Evolutionary conservation across 2,888 invertebrate species (phyloP).

Genomic region (Ceriagrion tenellum): DNA sequence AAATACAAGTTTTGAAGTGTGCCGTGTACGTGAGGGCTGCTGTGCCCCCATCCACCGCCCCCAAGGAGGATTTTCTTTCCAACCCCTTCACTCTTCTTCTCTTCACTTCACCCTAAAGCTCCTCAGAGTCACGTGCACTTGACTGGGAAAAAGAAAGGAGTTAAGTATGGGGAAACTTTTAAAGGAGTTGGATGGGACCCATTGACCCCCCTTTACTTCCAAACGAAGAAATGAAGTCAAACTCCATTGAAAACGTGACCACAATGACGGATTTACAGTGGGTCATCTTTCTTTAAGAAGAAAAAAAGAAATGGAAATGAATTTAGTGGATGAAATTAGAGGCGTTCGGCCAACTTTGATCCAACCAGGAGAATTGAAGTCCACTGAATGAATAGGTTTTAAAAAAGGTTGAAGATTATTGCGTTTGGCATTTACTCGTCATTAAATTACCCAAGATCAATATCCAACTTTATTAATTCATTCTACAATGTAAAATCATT

Average conservation of each 20-base stretch:
- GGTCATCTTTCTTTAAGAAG: background rate
- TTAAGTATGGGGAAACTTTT: background rate
- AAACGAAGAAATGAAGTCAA: background rate
- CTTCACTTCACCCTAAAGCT: background rate
- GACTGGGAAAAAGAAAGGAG: background rate
- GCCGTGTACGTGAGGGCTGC: background rate
- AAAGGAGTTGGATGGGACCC: background rate
- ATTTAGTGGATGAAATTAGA: background rate
- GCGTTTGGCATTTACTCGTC: too few relatives aligned
- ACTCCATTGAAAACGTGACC: constrained; percentile 22
- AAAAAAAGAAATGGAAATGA: background rate
- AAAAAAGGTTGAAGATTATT: too few relatives aligned
- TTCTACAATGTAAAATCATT: too few relatives aligned
- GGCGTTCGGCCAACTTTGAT: too few relatives aligned
- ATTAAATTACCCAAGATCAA: too few relatives aligned
- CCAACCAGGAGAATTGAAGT: too few relatives aligned
- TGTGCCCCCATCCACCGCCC: background rate
- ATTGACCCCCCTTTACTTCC: background rate
- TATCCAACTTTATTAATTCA: too few relatives aligned
- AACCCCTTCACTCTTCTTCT: background rate
- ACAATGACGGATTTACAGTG: background rate
- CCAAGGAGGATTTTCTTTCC: background rate
- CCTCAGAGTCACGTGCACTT: background rate
- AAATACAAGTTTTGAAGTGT: background rate
- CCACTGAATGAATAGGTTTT: too few relatives aligned